Percentiles rank a stretch among this genome's conserved stretches.
These are phyloP conservation scores for Rhagophthalmus giganteus DNA, from an alignment of 2,888 invertebrate species.

Conservation along the genomic window DNA sequence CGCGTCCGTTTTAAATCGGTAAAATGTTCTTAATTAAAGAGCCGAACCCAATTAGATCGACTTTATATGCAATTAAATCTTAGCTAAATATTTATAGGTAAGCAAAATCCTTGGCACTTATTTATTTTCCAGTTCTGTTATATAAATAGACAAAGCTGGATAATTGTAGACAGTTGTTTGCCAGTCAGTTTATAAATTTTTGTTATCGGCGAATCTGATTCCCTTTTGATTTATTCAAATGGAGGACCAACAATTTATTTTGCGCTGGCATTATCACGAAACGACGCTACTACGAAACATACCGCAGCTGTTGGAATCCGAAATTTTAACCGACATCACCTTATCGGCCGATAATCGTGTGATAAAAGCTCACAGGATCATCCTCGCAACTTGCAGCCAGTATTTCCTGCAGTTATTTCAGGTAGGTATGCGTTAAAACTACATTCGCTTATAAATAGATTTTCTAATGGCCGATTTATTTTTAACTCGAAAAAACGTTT, in stretches of 20 bases:
- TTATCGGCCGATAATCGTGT: conserved; percentile 82
- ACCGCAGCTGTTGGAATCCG: conserved; percentile 76
- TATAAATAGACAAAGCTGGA: conserved; percentile 54
- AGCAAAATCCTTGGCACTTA: conserved; percentile 53
- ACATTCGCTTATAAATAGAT: conserved; percentile 44
- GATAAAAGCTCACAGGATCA: conserved; percentile 83
- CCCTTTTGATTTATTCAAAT: conserved; percentile 20
- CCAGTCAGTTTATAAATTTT: conserved; percentile 46
- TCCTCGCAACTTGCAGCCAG: conserved; percentile 86
- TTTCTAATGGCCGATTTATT: conserved; percentile 13
- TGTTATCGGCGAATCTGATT: conserved; percentile 17
- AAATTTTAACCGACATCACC: conserved; percentile 84
- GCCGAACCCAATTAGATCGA: too few relatives aligned
- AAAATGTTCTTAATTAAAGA: too few relatives aligned
- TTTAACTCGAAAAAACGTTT: too few relatives aligned
- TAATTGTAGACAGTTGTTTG: conserved; percentile 45
- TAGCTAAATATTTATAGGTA: conserved; percentile 39
- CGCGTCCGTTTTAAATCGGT: too few relatives aligned
- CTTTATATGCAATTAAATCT: conserved; percentile 6
- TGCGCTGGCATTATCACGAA: conserved; percentile 54
- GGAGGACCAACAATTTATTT: conserved; percentile 48
- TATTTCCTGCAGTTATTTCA: conserved; percentile 88
- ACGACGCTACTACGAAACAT: conserved; percentile 69
- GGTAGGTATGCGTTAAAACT: conserved; percentile 58
- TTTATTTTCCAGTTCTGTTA: conserved; percentile 51